Conservation (phyloP, 2,888 invertebrate species). For the Yponomeuta malinellus region DNA sequence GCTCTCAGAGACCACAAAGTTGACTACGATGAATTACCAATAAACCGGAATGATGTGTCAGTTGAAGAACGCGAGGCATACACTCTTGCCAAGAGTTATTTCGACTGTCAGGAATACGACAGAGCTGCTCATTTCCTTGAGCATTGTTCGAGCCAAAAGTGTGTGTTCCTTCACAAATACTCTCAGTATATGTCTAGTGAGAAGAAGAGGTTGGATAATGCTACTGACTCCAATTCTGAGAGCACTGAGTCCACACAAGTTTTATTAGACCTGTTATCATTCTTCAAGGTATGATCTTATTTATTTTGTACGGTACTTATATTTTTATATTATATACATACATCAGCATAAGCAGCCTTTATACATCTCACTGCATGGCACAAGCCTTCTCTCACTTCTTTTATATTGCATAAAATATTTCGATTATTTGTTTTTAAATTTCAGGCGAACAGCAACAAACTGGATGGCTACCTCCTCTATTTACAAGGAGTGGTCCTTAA, state of each 20-base stretch:
- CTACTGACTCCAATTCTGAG: constrained; percentile 53
- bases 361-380: too few relatives aligned
- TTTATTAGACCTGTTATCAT: constrained; percentile 57
- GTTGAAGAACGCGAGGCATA: constrained; percentile 83
- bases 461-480: constrained; percentile 93
- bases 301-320: background rate
- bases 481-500: constrained; percentile 94
- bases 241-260: constrained; percentile 63
- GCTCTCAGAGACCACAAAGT: constrained; percentile 81
- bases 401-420: too few relatives aligned
- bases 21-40: constrained; percentile 63
- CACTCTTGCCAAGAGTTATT: constrained; percentile 89
- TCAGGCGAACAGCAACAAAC: constrained; percentile 76
- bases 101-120: constrained; percentile 94
- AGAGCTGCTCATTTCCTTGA: constrained; percentile 88
- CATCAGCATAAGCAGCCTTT: too few relatives aligned
- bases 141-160: constrained; percentile 80
- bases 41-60: constrained; percentile 57
- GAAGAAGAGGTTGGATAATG: constrained; percentile 90
- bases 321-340: background rate
- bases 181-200: constrained; percentile 92
- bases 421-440: constrained; percentile 22
- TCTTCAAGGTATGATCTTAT: constrained; percentile 52
- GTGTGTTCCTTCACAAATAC: constrained; percentile 90
- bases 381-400: too few relatives aligned